Evolutionary conservation across 2,888 invertebrate genomes (phyloP).

Genomic region (Pheosia gnoma): DNA sequence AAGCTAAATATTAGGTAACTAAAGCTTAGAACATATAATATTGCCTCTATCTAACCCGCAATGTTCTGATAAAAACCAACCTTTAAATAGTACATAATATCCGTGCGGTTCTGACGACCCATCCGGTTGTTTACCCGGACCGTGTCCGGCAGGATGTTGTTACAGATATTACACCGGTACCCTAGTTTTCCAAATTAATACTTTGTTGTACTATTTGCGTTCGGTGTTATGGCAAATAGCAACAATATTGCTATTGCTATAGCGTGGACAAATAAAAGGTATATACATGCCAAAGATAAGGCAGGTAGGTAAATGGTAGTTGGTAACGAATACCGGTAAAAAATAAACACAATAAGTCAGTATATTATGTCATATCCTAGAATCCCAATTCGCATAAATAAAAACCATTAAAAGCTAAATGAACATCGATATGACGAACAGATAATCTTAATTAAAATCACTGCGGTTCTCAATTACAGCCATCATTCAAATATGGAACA

Average conservation of each 20-base stretch:
- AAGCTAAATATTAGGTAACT: not conserved
- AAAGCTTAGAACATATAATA: not conserved
- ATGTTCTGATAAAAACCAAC: slow-evolving; percentile 1
- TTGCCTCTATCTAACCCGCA: not conserved
- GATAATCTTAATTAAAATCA: slow-evolving; percentile 13
- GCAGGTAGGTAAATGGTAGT: too few species aligned
- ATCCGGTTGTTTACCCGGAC: slow-evolving; percentile 31
- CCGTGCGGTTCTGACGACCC: slow-evolving; percentile 7
- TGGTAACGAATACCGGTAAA: too few species aligned
- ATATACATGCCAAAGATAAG: too few species aligned
- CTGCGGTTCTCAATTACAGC: slow-evolving; percentile 30
- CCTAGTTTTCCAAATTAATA: slow-evolving; percentile 34
- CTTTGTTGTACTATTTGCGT: slow-evolving; percentile 19
- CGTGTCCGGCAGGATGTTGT: slow-evolving; percentile 18
- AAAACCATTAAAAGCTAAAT: not conserved
- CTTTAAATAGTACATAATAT: slow-evolving; percentile 16
- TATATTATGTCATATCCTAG: too few species aligned
- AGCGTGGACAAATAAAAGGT: not conserved
- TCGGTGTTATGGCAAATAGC: slow-evolving; percentile 7
- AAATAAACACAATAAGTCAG: too few species aligned
- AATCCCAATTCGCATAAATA: not conserved
- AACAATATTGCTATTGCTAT: not conserved
- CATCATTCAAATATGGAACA: slow-evolving; percentile 18
- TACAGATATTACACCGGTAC: slow-evolving; percentile 22
- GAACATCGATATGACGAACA: not conserved